Evolutionary conservation across 1,140 invertebrate genomes (phyloP).

Genomic region (Psilanteris sp.): DNA sequence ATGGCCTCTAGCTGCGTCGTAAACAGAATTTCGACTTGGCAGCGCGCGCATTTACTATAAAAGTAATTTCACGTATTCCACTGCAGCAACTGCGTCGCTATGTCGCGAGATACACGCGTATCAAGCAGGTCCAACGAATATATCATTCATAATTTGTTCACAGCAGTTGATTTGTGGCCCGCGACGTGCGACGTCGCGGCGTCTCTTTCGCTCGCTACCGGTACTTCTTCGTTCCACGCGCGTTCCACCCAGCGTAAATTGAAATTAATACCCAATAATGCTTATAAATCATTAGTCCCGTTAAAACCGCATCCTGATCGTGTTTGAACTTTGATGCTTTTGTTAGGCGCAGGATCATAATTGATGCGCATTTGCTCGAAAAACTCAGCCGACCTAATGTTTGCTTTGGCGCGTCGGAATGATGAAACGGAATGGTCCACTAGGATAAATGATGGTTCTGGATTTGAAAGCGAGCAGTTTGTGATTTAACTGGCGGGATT

Average conservation of each 20-base stretch:
- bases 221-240: slow-evolving; percentile 30
- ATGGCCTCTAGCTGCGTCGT: too few species aligned
- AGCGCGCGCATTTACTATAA: too few species aligned
- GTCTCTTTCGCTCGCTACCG: slow-evolving; percentile 58
- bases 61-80: not conserved
- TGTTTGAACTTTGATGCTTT: slow-evolving; percentile 69
- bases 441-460: slow-evolving; percentile 13
- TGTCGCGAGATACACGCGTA: slow-evolving; percentile 73
- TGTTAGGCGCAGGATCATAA: slow-evolving; percentile 56
- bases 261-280: slow-evolving; percentile 80
- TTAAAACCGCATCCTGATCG: slow-evolving; percentile 69
- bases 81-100: slow-evolving; percentile 54
- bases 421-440: slow-evolving; percentile 28
- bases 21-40: too few species aligned
- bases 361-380: slow-evolving; percentile 55
- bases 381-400: slow-evolving; percentile 38
- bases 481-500: too few species aligned
- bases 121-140: slow-evolving; percentile 78
- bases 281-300: slow-evolving; percentile 79
- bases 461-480: slow-evolving; percentile 5
- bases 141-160: slow-evolving; percentile 80
- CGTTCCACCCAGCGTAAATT: slow-evolving; percentile 74
- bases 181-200: slow-evolving; percentile 75
- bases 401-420: slow-evolving; percentile 24
- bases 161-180: slow-evolving; percentile 78